Evolutionary conservation across 2,113 vertebrate species (phyloP).

Genomic region (Lota lota): DNA sequence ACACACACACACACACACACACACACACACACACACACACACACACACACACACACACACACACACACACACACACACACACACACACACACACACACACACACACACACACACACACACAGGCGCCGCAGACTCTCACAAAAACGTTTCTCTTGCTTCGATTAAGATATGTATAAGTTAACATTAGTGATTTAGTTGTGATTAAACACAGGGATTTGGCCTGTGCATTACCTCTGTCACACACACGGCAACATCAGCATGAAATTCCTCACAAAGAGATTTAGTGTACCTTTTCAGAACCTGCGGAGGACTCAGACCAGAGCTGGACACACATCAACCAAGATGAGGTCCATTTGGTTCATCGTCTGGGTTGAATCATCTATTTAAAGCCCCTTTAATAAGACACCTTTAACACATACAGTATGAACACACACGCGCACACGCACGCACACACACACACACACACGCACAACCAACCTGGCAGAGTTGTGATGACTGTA

Average conservation of each 20-base stretch:
- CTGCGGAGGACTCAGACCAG: too few species aligned
- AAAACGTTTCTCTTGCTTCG: too few species aligned
- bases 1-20: background rate
- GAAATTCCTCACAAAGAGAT: too few species aligned
- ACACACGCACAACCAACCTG: constrained; percentile 58
- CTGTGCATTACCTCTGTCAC: background rate
- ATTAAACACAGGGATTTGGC: constrained; percentile 48
- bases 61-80: too few species aligned
- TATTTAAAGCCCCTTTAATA: constrained; percentile 12
- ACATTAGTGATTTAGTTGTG: constrained; percentile 59
- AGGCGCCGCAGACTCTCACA: too few species aligned
- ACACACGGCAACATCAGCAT: background rate
- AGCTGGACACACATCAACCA: background rate
- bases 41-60: too few species aligned
- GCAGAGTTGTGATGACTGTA: constrained; percentile 50
- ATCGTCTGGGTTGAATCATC: background rate
- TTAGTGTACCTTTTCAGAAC: too few species aligned
- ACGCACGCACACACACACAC: constrained; percentile 8
- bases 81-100: too few species aligned
- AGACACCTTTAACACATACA: constrained; percentile 8
- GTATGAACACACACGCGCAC: background rate
- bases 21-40: too few species aligned
- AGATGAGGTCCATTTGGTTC: background rate
- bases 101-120: too few species aligned
- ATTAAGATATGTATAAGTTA: constrained; percentile 53